A percentile compares a stretch with the other conserved stretches of the same genome.
These are phyloP conservation scores for Lates calcarifer DNA, from an alignment of 2,113 vertebrate genomes.

Conservation along the genomic window DNA sequence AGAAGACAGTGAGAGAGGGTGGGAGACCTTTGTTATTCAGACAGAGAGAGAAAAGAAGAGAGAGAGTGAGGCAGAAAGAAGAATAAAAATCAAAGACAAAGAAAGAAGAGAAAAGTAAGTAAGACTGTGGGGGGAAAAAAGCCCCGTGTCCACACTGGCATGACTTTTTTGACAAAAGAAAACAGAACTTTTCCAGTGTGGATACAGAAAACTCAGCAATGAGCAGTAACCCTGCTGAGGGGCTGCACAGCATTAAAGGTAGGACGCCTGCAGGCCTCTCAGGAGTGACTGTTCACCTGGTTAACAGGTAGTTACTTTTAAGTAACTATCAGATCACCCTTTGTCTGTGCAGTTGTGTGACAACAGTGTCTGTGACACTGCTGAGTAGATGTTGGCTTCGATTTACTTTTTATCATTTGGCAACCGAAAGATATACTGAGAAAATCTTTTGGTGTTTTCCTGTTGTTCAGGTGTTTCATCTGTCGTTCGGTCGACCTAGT, in stretches of 20 bases:
- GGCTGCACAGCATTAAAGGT: too few relatives aligned
- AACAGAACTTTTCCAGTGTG: background rate
- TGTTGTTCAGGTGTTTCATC: background rate
- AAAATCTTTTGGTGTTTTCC: background rate
- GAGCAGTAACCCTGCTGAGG: too few relatives aligned
- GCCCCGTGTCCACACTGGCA: background rate
- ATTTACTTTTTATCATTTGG: background rate
- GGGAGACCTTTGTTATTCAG: conserved; percentile 44
- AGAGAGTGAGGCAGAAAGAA: background rate
- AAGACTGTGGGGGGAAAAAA: too few relatives aligned
- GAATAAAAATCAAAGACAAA: background rate
- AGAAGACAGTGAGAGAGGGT: background rate
- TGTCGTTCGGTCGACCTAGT: background rate
- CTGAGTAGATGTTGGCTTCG: background rate
- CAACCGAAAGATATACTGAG: background rate
- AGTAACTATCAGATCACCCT: too few relatives aligned
- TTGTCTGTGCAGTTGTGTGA: too few relatives aligned
- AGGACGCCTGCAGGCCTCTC: too few relatives aligned
- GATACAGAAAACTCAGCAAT: too few relatives aligned
- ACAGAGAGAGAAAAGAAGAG: background rate
- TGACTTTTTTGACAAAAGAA: background rate
- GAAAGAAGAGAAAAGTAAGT: background rate
- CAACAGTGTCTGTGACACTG: background rate
- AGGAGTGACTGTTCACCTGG: background rate
- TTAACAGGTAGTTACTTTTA: background rate